Conservation (phyloP, 2,113 vertebrate genomes). For the Arvicanthis niloticus region DNA sequence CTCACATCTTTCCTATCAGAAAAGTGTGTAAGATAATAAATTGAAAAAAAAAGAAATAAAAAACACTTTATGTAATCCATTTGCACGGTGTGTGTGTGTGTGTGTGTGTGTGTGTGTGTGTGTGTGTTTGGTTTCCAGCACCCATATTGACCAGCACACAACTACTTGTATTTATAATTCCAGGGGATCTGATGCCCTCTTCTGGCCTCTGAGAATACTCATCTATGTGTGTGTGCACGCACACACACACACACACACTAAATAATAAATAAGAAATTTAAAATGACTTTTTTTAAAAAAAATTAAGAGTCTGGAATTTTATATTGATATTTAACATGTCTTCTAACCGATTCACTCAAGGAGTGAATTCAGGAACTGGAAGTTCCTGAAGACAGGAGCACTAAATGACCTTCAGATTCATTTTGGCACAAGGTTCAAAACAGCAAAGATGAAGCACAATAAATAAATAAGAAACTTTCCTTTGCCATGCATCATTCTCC, state of each 20-base stretch:
- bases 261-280: not conserved
- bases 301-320: constrained; percentile 54
- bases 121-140: not conserved
- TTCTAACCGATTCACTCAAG: constrained; percentile 60
- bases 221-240: not conserved
- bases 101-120: not conserved
- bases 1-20: not conserved
- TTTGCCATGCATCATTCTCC: constrained; percentile 36
- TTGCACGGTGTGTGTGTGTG: not conserved
- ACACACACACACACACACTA: not conserved
- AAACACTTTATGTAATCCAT: not conserved
- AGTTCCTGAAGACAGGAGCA: constrained; percentile 47
- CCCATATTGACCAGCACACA: not conserved
- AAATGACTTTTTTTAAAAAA: not conserved
- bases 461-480: constrained; percentile 77
- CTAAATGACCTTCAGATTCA: constrained; percentile 57
- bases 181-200: not conserved
- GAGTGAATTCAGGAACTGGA: constrained; percentile 11
- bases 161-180: not conserved
- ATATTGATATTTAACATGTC: constrained; percentile 52
- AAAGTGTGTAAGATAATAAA: not conserved
- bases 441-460: constrained; percentile 66
- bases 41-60: not conserved
- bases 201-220: not conserved
- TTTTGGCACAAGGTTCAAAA: constrained; percentile 65